Evolutionary conservation across 1,140 invertebrate genomes (phyloP).

Genomic region (Lethrus apterus): DNA sequence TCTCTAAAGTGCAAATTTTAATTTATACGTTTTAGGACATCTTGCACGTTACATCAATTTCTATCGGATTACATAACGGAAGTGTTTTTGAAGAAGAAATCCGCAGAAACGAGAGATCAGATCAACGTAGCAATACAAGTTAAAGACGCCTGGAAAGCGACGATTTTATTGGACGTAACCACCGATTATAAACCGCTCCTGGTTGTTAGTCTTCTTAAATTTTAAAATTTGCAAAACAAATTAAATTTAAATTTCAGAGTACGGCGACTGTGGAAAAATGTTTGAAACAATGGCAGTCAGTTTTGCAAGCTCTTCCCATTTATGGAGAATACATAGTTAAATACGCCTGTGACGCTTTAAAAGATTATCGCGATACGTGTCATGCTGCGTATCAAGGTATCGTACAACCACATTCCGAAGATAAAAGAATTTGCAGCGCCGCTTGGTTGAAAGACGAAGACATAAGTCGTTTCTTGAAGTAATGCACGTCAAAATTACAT

Average conservation of each 20-base stretch:
- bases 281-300: conserved; percentile 57
- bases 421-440: conserved; percentile 75
- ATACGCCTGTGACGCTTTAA: conserved; percentile 60
- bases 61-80: conserved; percentile 70
- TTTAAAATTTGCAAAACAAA: neutral
- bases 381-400: conserved; percentile 66
- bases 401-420: conserved; percentile 72
- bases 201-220: conserved; percentile 45
- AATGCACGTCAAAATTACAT: no score
- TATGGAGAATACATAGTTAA: conserved; percentile 63
- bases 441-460: conserved; percentile 92
- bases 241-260: conserved; percentile 48
- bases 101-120: conserved; percentile 50
- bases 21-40: conserved; percentile 43
- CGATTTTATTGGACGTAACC: conserved; percentile 59
- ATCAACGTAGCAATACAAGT: conserved; percentile 64
- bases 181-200: conserved; percentile 60
- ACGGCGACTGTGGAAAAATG: conserved; percentile 65
- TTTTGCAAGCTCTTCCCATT: conserved; percentile 64
- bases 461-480: conserved; percentile 83
- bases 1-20: neutral
- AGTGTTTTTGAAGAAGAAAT: conserved; percentile 55
- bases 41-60: conserved; percentile 65
- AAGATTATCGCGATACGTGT: conserved; percentile 70
- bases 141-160: conserved; percentile 65